A percentile compares a stretch with the other conserved stretches of the same genome.
These are phyloP conservation scores for Ashinkailepas kermadecensis DNA, from an alignment of 2,888 invertebrate genomes.

Conservation along the genomic window DNA sequence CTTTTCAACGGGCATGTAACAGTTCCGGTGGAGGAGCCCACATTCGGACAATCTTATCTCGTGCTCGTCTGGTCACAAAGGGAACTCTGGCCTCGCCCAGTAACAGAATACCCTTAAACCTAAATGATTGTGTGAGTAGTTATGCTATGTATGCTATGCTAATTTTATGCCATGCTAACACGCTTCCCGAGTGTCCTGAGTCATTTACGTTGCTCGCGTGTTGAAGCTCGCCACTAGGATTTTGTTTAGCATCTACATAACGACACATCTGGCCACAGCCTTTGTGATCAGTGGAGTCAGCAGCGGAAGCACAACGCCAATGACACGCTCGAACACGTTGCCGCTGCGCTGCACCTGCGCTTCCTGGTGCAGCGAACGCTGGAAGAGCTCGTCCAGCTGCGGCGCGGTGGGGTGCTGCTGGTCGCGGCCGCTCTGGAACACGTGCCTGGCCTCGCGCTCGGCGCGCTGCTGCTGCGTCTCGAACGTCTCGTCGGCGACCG, in stretches of 20 bases:
- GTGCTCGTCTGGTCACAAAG: too few species aligned
- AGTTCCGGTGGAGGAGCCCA: too few species aligned
- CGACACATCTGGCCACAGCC: neutral
- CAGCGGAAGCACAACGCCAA: neutral
- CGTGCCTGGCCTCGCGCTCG: neutral
- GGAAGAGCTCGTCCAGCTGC: neutral
- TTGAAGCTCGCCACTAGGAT: too few species aligned
- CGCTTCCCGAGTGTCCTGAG: too few species aligned
- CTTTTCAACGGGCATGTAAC: too few species aligned
- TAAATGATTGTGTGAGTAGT: too few species aligned
- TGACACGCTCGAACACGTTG: neutral
- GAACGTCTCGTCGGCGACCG: neutral
- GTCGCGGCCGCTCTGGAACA: neutral
- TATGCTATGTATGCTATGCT: too few species aligned
- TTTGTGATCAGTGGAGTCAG: neutral
- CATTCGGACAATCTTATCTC: too few species aligned
- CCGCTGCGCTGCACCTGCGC: neutral
- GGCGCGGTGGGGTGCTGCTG: neutral
- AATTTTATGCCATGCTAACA: too few species aligned
- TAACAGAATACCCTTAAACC: too few species aligned
- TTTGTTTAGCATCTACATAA: neutral
- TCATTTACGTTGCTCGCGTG: too few species aligned
- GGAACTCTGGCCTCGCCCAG: too few species aligned
- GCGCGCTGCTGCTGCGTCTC: neutral
- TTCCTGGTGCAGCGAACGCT: neutral